Conservation (phyloP, 2,888 invertebrate genomes). For the Lapara coniferarum region DNA sequence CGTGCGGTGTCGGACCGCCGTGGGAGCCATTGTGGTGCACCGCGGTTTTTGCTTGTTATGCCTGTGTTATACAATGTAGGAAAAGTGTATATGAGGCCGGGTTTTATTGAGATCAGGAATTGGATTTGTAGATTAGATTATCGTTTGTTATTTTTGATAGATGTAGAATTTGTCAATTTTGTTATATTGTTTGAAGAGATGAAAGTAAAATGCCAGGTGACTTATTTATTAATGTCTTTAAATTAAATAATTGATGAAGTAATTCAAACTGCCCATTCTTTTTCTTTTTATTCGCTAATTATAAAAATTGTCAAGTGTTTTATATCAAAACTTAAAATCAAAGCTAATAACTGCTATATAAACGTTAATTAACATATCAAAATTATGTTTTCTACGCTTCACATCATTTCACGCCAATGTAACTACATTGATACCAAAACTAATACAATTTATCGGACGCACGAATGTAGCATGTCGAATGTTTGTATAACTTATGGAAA, state of each 20-base stretch:
- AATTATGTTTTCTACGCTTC: not conserved
- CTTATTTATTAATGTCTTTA: too few species aligned
- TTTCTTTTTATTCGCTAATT: too few species aligned
- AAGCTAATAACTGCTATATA: too few species aligned
- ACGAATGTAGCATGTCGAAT: not conserved
- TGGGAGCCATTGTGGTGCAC: conserved; percentile 56
- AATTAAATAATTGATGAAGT: too few species aligned
- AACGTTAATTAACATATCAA: not conserved
- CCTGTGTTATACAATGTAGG: conserved; percentile 66
- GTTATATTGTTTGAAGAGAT: not conserved
- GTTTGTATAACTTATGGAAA: conserved; percentile 11
- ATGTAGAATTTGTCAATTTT: not conserved
- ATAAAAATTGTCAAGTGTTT: too few species aligned
- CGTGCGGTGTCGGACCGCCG: conserved; percentile 45
- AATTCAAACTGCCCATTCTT: too few species aligned
- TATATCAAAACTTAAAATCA: too few species aligned
- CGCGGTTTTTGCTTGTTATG: conserved; percentile 44
- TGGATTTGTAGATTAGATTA: conserved; percentile 15
- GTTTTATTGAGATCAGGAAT: conserved; percentile 27
- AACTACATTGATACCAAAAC: not conserved
- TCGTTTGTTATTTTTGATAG: not conserved
- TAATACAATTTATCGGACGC: not conserved
- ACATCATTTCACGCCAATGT: not conserved
- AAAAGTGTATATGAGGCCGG: conserved; percentile 49
- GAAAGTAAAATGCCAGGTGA: not conserved